Evolutionary conservation across 2,797 vertebrate species (phyloP).

Genomic region (Fistularia commersonii): DNA sequence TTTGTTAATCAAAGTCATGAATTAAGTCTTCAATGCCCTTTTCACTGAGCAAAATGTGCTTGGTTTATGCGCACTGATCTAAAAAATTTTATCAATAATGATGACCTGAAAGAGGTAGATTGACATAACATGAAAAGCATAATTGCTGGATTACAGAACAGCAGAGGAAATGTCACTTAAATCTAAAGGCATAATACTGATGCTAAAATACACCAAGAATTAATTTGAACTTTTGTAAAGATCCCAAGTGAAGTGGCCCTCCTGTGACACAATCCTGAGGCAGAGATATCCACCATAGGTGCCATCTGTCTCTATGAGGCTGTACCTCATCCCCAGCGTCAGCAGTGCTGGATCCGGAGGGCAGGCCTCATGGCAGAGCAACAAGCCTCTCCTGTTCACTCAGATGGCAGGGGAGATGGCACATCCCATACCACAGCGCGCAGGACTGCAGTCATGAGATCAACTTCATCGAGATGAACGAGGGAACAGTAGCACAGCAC

Average conservation of each 20-base stretch:
- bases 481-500: slow-evolving; percentile 19
- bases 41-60: no score
- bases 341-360: slow-evolving; percentile 48
- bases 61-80: no score
- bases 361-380: slow-evolving; percentile 47
- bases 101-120: no score
- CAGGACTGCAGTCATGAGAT: slow-evolving; percentile 54
- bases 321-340: slow-evolving; percentile 40
- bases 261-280: slow-evolving; percentile 44
- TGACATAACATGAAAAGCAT: no score
- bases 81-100: no score
- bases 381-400: slow-evolving; percentile 64
- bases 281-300: slow-evolving; percentile 36
- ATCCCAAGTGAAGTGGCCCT: slow-evolving; percentile 17
- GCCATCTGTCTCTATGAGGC: slow-evolving; percentile 60
- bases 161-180: neutral
- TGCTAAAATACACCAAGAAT: slow-evolving; percentile 1
- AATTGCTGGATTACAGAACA: no score
- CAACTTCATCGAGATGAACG: slow-evolving; percentile 29
- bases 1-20: no score
- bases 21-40: no score
- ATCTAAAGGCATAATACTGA: neutral
- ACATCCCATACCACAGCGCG: slow-evolving; percentile 52
- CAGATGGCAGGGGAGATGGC: slow-evolving; percentile 59
- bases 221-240: slow-evolving; percentile 15